Evolutionary conservation across 2,797 vertebrate species (phyloP), one percentile per base, ranked within the genome.

Genomic region (Danio jaintianensis): DNA sequence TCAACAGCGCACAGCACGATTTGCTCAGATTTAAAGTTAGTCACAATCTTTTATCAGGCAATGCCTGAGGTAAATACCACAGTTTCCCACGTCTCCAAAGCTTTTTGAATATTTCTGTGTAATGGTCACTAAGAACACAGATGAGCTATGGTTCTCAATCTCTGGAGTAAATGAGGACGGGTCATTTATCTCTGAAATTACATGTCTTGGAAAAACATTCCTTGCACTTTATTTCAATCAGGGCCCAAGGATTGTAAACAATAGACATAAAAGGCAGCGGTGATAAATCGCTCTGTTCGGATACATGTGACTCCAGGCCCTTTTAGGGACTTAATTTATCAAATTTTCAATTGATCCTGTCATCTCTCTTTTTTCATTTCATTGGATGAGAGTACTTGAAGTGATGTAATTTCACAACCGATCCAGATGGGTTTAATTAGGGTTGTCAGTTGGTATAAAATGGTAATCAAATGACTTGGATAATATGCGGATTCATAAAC

Each of bases 171-270:
- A 88, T 80, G 76, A 85, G 80, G 75, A 63, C 72, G 18, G 59
- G 61, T 48, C 52, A 84, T 84, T 85, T 42, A 78, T 90, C 77
- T 86, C 76, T 43, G 45, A 61, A 63, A 85, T 47, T 79, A 75
- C 61, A 71, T 79, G 78, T 70, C 75, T 48, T 72, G 72, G 63
- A 82, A 83, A 86, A 88, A 85, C 78, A 84, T 87, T 84, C 73
- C 16, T 45, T 45, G 81, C 52, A 69, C 69, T 81, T 78, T 83
- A 80, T 84, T 82, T 74, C 79, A 80, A 83, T 73, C 73, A 77
- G 42, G 16, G 69, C 48, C 52, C 12, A 38, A 66, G 64, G 38
- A 82, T 70, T 83, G 61, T 79, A 74, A 77, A 84, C 73, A 82
- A 83, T 70, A 53, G 38, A 78, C 68, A 63, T 78, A 75, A 80